Conservation (phyloP, 2,797 vertebrate genomes). For the Morelia viridis region DNA sequence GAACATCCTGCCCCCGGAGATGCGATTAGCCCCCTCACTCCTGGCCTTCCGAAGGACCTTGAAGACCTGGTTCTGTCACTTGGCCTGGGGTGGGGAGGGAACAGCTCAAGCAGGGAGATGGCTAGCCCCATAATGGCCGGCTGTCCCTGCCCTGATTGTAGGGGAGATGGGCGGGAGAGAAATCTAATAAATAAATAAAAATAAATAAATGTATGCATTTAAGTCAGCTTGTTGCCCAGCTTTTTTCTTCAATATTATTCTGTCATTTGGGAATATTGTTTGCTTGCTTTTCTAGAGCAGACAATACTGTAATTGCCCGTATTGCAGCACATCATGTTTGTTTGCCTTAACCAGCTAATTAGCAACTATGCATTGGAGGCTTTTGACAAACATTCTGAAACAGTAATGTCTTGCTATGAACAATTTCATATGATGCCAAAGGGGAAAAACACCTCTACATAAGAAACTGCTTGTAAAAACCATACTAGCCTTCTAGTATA, state of each 20-base stretch:
- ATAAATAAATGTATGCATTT: not conserved
- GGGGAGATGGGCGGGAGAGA: too few species aligned
- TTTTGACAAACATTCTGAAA: not conserved
- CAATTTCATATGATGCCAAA: not conserved
- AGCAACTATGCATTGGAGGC: slow-evolving; percentile 24
- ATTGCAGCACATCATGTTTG: slow-evolving; percentile 7
- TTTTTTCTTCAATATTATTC: not conserved
- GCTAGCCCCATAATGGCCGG: too few species aligned
- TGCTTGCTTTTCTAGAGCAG: not conserved
- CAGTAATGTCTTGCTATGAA: not conserved
- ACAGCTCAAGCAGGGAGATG: too few species aligned
- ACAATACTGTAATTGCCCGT: not conserved
- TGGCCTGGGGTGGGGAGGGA: too few species aligned
- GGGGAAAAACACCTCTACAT: not conserved
- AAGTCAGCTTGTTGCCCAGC: not conserved
- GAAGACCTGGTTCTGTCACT: too few species aligned
- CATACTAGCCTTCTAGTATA: not conserved
- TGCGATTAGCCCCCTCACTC: too few species aligned
- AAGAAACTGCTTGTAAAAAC: not conserved
- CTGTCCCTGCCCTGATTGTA: too few species aligned
- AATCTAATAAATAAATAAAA: too few species aligned
- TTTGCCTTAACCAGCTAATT: not conserved
- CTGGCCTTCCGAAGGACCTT: too few species aligned
- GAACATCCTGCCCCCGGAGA: too few species aligned
- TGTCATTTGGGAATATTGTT: slow-evolving; percentile 23